Conservation (phyloP, 64 coral and sea anemone genomes). For the Montipora cactus region DNA sequence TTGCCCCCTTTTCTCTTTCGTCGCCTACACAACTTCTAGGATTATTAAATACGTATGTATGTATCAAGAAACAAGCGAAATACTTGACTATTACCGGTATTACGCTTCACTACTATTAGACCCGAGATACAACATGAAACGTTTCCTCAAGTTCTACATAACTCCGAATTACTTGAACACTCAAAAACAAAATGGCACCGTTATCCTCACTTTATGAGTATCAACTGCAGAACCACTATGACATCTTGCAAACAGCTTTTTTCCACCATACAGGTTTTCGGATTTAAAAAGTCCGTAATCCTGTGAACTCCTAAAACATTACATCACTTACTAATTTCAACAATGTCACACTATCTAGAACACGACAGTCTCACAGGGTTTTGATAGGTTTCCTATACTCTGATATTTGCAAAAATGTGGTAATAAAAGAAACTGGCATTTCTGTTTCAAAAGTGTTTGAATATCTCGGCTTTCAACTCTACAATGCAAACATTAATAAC, state of each 20-base stretch:
- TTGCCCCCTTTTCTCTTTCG: too few species aligned
- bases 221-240: neutral
- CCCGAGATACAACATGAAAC: neutral
- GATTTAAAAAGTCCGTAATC: neutral
- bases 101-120: neutral
- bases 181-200: neutral
- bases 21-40: too few species aligned
- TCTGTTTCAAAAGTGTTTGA: neutral
- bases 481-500: neutral
- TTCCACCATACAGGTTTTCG: neutral
- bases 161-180: neutral
- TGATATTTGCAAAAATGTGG: too few species aligned
- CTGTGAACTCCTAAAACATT: neutral
- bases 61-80: too few species aligned
- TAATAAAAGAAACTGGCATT: neutral
- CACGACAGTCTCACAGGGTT: too few species aligned
- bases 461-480: too few species aligned
- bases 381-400: too few species aligned
- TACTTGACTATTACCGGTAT: too few species aligned
- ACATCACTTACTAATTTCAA: neutral
- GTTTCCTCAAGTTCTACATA: neutral
- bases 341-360: too few species aligned
- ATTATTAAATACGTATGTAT: too few species aligned
- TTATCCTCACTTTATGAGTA: neutral
- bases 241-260: neutral